Base-by-base conservation (phyloP, 2,113 vertebrate genomes). In the Chaetodon trifascialis region DNA sequence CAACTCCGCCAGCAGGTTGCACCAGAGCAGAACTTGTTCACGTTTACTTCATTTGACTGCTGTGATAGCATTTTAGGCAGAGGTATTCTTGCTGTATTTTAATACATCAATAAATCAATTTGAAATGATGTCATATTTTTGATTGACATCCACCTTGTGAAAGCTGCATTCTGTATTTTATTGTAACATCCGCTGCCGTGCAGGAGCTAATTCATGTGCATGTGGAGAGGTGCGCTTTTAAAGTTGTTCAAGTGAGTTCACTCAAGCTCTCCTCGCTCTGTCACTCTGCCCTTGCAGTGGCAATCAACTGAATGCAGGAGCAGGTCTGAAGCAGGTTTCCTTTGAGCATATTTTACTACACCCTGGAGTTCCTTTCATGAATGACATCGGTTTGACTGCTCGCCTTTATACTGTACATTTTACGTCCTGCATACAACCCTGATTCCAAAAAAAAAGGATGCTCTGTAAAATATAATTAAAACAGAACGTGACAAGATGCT, bases 281-380 rank as follows among this genome's bases (percentile, higher is more conserved):
- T 86, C 42, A 36, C 42, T 52, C 73, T 73, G 40, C 66, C 60
- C 40, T 60, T 75, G 51, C 21, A 60, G 79, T 46, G 38, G 58
- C 72, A 90, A 86, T 91, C 87, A 69, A 44, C 83, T 73, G 71
- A 88, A 74, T 80, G 56, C 59, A 79, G 68, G 42, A 77, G 76
- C 63, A 55, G 34, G 21, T 73, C 49, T 73, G 47, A 79, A 79
- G 44, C 66, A 75, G 52, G 87, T 89, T 84, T 88, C 66, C 85
- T 77, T 82, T 71, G 51, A 82, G 58, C 52, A 67, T 82, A 73
- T 85, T 84, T 82, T 17, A 68, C 38, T 49, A 30, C 75, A 59
- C 49, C 47, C 60, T 21, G 19, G 46, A 79, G 47, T 73, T 86
- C 21, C 34, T 66, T 66, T 84, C 38, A 40, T 49, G 16, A 63